Base-by-base conservation (phyloP, 2,888 invertebrate species). In the Cotesia congregata region DNA sequence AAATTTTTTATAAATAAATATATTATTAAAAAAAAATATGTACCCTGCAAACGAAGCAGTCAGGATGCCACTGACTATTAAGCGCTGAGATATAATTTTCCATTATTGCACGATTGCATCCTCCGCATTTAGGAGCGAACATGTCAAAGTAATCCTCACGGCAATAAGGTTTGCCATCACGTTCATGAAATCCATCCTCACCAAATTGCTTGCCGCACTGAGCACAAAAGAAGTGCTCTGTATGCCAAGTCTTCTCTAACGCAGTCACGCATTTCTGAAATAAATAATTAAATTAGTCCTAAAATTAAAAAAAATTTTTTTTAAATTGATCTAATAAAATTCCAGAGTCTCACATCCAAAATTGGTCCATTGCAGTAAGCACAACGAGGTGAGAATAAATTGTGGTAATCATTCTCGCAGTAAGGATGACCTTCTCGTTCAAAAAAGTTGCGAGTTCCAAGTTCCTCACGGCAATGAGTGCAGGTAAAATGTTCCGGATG, bases 401-500 rank as follows among this genome's bases (percentile, higher is more conserved):
- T 97, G 91, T 99, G 99, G 90, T 99, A 99, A 91, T 99, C 99
- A 6, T 96, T 94, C 90, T 99, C 99, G 92, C 99, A 99, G 91
- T 98, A 99, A 0, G 99, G 98, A 88, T 94, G 94, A 75, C 97
- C 97, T 84, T 98, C 98, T 82, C 98, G 93, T 91, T 99, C 99
- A 90, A 98, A 99, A 94, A 99, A 99, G 91, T 98, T 99, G 89
- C 97, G 93, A 75, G 98, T 98, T 79, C 98, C 99, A 87, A 99
- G 91, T 90, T 98, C 98, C 88, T 97, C 96, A 87, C 95, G 96
- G 93, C 99, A 99, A 88, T 98, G 98, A 82, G 96, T 96, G 92
- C 99, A 99, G 78, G 95, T 96, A 91, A 99, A 99, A 91, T 99
- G 99, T 91, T 99, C 99, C 68, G 98, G 98, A 90, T 99, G 99